A percentile compares a stretch with the other conserved stretches of the same genome.
These are phyloP conservation scores for Drosophila orosa DNA, from an alignment of 1,140 invertebrate species.

Conservation along the genomic window DNA sequence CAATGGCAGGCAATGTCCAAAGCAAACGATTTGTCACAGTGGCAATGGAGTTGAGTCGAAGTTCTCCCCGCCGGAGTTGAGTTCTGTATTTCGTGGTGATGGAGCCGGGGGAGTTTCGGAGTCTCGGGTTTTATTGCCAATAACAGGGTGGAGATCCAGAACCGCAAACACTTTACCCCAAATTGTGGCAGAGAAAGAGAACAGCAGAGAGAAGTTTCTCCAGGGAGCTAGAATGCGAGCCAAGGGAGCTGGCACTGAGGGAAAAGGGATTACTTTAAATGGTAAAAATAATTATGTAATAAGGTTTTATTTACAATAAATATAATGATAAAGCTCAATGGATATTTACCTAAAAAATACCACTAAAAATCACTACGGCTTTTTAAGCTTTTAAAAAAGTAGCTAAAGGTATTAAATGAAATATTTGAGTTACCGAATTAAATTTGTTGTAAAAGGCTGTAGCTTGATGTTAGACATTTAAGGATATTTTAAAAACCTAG, in stretches of 20 bases:
- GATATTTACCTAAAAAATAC: too few species aligned
- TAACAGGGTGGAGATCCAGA: slow-evolving; percentile 34
- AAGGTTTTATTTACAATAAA: too few species aligned
- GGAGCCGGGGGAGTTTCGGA: not conserved
- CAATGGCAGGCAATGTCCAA: slow-evolving; percentile 73
- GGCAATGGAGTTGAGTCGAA: slow-evolving; percentile 45
- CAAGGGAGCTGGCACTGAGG: slow-evolving; percentile 1
- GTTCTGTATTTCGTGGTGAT: slow-evolving; percentile 9
- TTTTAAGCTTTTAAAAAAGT: too few species aligned
- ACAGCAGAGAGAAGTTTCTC: slow-evolving; percentile 10
- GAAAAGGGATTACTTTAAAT: not conserved
- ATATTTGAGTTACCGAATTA: too few species aligned
- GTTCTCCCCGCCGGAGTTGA: slow-evolving; percentile 16
- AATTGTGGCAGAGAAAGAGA: slow-evolving; percentile 19
- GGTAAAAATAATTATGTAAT: not conserved
- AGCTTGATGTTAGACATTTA: too few species aligned
- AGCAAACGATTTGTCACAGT: slow-evolving; percentile 79
- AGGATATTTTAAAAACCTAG: too few species aligned
- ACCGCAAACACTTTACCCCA: slow-evolving; percentile 70
- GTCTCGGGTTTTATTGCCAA: slow-evolving; percentile 66
- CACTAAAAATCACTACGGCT: too few species aligned
- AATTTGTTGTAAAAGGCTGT: too few species aligned
- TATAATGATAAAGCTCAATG: too few species aligned
- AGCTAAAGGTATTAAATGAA: too few species aligned
- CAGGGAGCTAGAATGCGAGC: not conserved